phyloP scores from a whole-genome alignment of 2,797 vertebrate species.

The Pangasius sanitwongsei region DNA sequence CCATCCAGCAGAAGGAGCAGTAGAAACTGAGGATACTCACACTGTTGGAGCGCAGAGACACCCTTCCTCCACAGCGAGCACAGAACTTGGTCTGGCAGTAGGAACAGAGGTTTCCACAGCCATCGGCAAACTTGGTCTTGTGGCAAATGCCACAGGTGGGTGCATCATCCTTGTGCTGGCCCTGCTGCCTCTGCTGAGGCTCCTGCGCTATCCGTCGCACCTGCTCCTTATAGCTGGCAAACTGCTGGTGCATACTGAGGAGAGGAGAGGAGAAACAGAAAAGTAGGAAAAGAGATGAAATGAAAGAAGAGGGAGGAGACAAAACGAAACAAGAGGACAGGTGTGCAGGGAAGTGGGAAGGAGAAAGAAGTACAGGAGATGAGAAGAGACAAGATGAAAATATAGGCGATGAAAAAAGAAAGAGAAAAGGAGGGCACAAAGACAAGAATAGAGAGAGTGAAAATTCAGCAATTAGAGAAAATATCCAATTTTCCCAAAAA shows the following conservation, averaged over 20 bases:
- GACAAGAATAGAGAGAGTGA: not conserved
- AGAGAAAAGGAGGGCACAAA: not conserved
- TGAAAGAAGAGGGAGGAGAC: not conserved
- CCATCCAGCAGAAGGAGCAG: not conserved
- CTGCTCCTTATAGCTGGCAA: slow-evolving; percentile 97
- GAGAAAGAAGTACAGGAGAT: not conserved
- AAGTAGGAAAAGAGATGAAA: not conserved
- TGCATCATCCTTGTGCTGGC: slow-evolving; percentile 92
- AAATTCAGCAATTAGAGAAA: slow-evolving; percentile 10
- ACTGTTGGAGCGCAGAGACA: slow-evolving; percentile 93
- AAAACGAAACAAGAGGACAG: not conserved
- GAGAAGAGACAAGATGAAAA: not conserved
- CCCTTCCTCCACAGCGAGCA: slow-evolving; percentile 93
- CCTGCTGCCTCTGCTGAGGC: slow-evolving; percentile 83
- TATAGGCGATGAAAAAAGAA: not conserved
- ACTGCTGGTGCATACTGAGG: slow-evolving; percentile 91
- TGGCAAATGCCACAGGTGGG: slow-evolving; percentile 96
- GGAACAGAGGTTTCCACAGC: slow-evolving; percentile 95
- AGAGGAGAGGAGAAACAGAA: not conserved
- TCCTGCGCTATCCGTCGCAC: slow-evolving; percentile 84
- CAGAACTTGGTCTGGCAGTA: slow-evolving; percentile 99
- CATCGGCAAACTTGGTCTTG: slow-evolving; percentile 98
- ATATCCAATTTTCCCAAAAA: not conserved
- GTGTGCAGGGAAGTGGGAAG: not conserved
- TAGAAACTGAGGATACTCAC: slow-evolving; percentile 73